Base-by-base conservation (phyloP, 2,888 invertebrate genomes). In the Mesoligia furuncula region DNA sequence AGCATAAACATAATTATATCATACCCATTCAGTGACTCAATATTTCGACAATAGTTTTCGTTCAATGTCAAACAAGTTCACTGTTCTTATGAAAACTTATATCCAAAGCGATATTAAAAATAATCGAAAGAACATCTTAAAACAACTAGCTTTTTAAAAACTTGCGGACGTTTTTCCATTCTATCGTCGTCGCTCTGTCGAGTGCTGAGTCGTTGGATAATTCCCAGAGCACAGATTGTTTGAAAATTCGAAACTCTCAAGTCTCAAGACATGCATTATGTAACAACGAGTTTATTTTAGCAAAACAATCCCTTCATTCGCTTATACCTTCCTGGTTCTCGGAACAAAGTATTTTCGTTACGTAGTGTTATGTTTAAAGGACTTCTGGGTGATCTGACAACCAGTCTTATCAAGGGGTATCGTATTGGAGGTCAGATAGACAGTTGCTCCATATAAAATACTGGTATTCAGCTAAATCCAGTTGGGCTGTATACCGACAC, bases 191-290 rank as follows among this genome's bases (percentile, higher is more conserved):
- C 54, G 17, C 51, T 8, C 31, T 8, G 13, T 64, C 13, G 27
- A 54, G 51, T 59, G 57, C 39, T n/a, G 39, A 45, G 54, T 71
- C 72, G 69, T 72, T 83, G 20, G 31, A 24, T 13, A 36, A 64
- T 36, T 24, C 24, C 36, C 24, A 36, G 24, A 64, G 31, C 42
- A n/a, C 8, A 39, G n/a, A 39, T 39, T 39, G n/a, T 39, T 39
- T 65, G n/a, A 20, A 76, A 77, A 78, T 74, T 72, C 73, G 57
- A 65, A 84, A 67, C 17, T 75, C 51, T 42, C 65, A 64, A 66
- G 71, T 62, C 48, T 70, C 81, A 7, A 27, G 27, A 59, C 59
- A 61, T 27, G 39, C 27, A 59, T 76, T 48, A 65, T 48, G 48
- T 48, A 68, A 73, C 59, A 59, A 73, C 48, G 68, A 73, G 66